Conservation (phyloP, 2,113 vertebrate species). For the Isurus oxyrinchus region DNA sequence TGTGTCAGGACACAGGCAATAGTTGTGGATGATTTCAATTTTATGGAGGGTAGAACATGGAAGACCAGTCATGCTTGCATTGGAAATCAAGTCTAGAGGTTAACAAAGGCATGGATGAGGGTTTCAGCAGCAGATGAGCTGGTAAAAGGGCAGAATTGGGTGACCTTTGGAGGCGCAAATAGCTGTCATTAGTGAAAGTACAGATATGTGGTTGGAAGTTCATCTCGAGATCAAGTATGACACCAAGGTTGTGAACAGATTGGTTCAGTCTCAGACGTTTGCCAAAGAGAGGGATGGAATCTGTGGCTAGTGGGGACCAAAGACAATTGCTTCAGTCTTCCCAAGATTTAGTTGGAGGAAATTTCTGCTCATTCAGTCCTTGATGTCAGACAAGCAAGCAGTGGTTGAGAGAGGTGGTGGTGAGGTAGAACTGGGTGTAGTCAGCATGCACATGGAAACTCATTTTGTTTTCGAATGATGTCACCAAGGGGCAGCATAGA, state of each 20-base stretch:
- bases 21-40: not conserved
- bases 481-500: not conserved
- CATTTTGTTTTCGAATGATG: not conserved
- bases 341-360: too few species aligned
- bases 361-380: too few species aligned
- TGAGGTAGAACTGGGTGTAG: not conserved
- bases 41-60: not conserved
- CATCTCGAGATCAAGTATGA: not conserved
- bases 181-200: too few species aligned
- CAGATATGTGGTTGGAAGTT: not conserved
- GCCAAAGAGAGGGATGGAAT: not conserved
- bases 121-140: too few species aligned
- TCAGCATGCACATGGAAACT: not conserved
- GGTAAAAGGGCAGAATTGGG: too few species aligned
- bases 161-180: too few species aligned
- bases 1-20: not conserved
- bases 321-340: not conserved
- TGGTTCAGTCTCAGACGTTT: not conserved
- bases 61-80: not conserved
- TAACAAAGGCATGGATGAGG: too few species aligned
- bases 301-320: not conserved
- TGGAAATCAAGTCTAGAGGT: not conserved
- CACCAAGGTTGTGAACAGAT: not conserved
- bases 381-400: too few species aligned
- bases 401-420: not conserved